Base-by-base conservation (phyloP, 1,140 invertebrate genomes). In the Pogonus chalceus region DNA sequence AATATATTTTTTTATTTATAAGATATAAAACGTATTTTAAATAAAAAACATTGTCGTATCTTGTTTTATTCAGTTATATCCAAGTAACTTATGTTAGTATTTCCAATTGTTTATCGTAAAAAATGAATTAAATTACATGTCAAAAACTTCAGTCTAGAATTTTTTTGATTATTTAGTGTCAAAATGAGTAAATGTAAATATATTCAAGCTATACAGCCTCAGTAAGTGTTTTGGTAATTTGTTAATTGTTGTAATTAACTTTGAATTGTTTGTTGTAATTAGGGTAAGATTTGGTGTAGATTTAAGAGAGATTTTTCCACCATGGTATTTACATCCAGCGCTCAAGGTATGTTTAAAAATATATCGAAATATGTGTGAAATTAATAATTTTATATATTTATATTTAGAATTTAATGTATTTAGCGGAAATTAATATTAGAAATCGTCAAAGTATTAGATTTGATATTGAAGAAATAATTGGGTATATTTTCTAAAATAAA, bases 51-150 rank as follows among this genome's bases (percentile, higher is more conserved):
- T 9, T 14, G 7, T 35, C 31, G 67, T 69, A 53, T 73, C 71
- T 62, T 64, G 70, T 39, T 54, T 70, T 62, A 69, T 68, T 53
- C 64, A 60, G 51, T 39, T 51, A 20, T 54, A 22, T 53, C 14
- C 26, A 31, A 31, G 26, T 31, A 14, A 7, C 26, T 31, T 14
- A 20, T 56, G 37, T 54, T 2, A 23, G 20, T n/a, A 46, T 52
- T 52, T 39, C n/a, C 24, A 35, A 9, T 4, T 46, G 16, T 46
- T 46, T n/a, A 46, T 7, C 4, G 16, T 7, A 31, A 31, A 31
- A 7, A 31, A 14, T 31, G 26, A 31, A 31, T 31, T n/a, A n/a
- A n/a, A n/a, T n/a, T n/a, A n/a, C n/a, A n/a, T n/a, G n/a, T n/a
- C n/a, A n/a, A n/a, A n/a, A n/a, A n/a, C n/a, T n/a, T n/a, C n/a